A percentile compares a stretch with the other conserved stretches of the same genome.
Conservation (phyloP, 2,113 vertebrate species). For the Semicossyphus pulcher region DNA sequence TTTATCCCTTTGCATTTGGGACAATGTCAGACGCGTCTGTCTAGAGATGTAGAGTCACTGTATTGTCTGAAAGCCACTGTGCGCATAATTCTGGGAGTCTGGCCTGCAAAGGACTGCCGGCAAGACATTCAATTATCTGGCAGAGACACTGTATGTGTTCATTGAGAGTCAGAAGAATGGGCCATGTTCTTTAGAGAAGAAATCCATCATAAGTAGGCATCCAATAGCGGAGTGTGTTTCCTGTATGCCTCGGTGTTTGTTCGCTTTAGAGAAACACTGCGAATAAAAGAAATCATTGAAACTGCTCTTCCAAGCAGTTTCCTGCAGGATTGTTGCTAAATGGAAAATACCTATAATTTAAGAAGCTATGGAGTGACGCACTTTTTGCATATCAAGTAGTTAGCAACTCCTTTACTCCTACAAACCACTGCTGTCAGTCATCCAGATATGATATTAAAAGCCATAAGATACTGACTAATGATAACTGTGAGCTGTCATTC, state of each 20-base stretch:
- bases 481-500: background rate
- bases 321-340: constrained; percentile 3
- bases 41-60: background rate
- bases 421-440: background rate
- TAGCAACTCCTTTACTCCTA: background rate
- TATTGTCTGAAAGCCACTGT: constrained; percentile 37
- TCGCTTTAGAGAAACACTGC: background rate
- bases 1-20: constrained; percentile 1
- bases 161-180: constrained; percentile 29
- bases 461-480: background rate
- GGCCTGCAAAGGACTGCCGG: constrained; percentile 18
- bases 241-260: constrained; percentile 3
- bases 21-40: background rate
- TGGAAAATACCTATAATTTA: background rate
- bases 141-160: constrained; percentile 19
- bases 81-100: constrained; percentile 30
- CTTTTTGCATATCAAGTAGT: background rate
- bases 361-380: too few species aligned
- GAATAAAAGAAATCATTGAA: constrained; percentile 19
- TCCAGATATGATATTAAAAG: background rate
- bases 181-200: constrained; percentile 25
- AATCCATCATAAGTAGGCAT: constrained; percentile 32
- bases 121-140: constrained; percentile 59
- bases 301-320: background rate
- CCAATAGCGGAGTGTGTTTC: background rate